A percentile compares a stretch with the other conserved stretches of the same genome.
These are phyloP conservation scores for Mastacembelus armatus DNA, from an alignment of 2,797 vertebrate genomes.

Conservation along the genomic window DNA sequence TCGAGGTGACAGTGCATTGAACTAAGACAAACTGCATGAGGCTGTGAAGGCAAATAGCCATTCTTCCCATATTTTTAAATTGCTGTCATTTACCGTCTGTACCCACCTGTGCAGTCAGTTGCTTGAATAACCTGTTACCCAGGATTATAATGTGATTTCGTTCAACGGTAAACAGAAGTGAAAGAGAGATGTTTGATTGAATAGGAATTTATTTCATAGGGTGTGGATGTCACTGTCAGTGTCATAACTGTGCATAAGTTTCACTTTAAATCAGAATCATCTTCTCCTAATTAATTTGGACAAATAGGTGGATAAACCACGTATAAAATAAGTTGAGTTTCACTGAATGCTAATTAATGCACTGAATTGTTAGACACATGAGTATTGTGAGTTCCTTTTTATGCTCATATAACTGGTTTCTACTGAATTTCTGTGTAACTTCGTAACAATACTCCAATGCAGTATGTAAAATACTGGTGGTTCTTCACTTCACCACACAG, in stretches of 20 bases:
- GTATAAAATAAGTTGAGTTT: not conserved
- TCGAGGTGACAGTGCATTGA: not conserved
- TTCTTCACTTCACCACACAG: slow-evolving; percentile 50
- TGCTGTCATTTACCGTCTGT: not conserved
- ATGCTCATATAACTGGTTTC: no score
- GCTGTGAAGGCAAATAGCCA: slow-evolving; percentile 15
- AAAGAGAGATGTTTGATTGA: not conserved
- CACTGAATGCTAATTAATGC: not conserved
- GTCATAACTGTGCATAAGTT: not conserved
- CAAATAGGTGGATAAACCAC: not conserved
- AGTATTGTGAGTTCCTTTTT: no score
- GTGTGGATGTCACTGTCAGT: not conserved
- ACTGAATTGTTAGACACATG: no score
- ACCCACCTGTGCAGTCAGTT: not conserved
- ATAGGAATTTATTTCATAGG: not conserved
- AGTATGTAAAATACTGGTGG: not conserved
- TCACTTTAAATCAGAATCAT: not conserved
- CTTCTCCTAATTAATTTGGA: not conserved
- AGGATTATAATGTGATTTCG: not conserved
- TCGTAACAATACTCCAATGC: not conserved
- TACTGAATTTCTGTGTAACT: no score
- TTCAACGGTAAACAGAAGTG: not conserved
- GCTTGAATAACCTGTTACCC: slow-evolving; percentile 6
- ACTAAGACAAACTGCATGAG: not conserved
- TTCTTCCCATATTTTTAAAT: not conserved